Base-by-base conservation (phyloP, 2,113 vertebrate genomes). In the Ammodramus savannarum region DNA sequence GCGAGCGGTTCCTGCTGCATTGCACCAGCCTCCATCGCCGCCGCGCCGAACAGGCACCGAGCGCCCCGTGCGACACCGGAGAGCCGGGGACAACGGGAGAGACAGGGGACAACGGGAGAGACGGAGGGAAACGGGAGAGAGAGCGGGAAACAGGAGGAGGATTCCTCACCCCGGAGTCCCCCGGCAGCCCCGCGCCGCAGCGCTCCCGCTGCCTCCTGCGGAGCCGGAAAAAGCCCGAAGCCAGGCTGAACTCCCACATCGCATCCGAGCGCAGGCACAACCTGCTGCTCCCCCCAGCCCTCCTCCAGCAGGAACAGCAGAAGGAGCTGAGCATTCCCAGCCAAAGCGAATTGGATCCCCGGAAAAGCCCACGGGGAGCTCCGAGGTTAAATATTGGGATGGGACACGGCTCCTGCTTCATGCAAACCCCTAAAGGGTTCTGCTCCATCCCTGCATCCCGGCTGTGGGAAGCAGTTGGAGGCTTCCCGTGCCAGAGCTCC, bases 1-100 rank as follows among this genome's bases (percentile, higher is more conserved):
- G 85, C 6, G 49, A 74, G 91, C 82, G 11, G 72, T 0, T 16
- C 43, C 5, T 95, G 94, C 94, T 96, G 96, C 95, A 97, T 93
- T 95, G 95, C 95, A 86, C 27, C 96, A 96, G 89, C 61, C 89
- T 85, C 92, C 87, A 46, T 69, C 89, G 2, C 80, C 11, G 15
- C 69, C 7, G 85, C 36, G 11, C 90, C 3, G 49, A 63, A 51
- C 62, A 72, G 7, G 10, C 80, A 9, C 67, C 82, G 1, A 3
- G 2, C 59, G 4, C 57, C 16, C 76, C 2, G 63, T 1, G 54
- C 3, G 8, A 3, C 65, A 1, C 31, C 0, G 7, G 16, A 19
- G 16, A 22, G 48, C 8, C 23, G 48, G 8, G 1, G 14, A 10
- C 0, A 14, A 17, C 27, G 27, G 6, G 16, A 16, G 48, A 49